Base-by-base conservation (phyloP, 2,888 invertebrate species). In the Megamerina dolium region DNA sequence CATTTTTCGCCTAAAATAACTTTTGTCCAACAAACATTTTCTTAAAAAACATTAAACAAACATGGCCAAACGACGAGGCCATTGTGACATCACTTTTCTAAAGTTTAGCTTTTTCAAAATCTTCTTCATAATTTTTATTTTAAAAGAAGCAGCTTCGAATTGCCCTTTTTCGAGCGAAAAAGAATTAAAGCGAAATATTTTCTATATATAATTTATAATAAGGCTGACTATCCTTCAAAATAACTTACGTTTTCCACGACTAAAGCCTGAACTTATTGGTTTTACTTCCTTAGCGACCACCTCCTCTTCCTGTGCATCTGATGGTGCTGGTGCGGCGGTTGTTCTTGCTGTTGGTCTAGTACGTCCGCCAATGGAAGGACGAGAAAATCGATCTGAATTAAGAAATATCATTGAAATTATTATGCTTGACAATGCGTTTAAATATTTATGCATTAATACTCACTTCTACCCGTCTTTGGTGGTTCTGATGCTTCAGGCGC, bases 401-500 rank as follows among this genome's bases (percentile, higher is more conserved):
- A 35, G 29, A 23, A 3, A 4, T 30, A n/a, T n/a, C n/a, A n/a
- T n/a, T n/a, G n/a, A n/a, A n/a, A 29, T 39, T 2, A 29, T 18
- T n/a, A 3, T 16, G 21, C 13, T 37, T 17, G 10, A 6, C 5
- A 17, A 21, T 12, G 2, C n/a, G 21, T 32, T 16, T 33, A 16
- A 26, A 20, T 10, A 5, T 18, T 35, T 5, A 5, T 10, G 12
- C 4, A 14, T 20, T 23, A n/a, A n/a, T n/a, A n/a, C 60, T 60
- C 46, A 66, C 67, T 67, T 53, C 64, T 58, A 50, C 59, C 59
- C 0, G 69, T 57, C 31, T 71, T 68, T 8, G 66, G 61, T 36
- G 58, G 48, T 4, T 64, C 66, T 0, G 52, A 49, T 5, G 75
- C 59, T 3, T 77, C 70, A 4, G 75, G 64, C 10, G 77, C 70